Base-by-base conservation (phyloP, 2,797 vertebrate genomes). In the Myoxocephalus aenaeus region DNA sequence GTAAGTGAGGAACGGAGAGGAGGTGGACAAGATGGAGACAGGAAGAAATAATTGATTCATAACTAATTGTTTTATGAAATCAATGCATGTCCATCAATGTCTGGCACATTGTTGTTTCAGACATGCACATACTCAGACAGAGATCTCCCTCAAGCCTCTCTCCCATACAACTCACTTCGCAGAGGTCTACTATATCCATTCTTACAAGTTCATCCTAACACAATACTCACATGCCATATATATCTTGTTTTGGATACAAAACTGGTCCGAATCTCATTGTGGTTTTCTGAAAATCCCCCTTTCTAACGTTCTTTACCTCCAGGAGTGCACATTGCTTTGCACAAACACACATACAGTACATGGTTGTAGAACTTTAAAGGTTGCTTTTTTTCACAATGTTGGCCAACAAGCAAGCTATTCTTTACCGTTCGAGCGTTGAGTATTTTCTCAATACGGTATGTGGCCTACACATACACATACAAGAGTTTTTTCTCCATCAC, bases 101-200 rank as follows among this genome's bases (percentile, higher is more conserved):
- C 25, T 17, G 7, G 9, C 7, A 46, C 14, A 27, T 38, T 53
- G 13, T 27, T 69, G n/a, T 68, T 62, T 53, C 42, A 58, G 42
- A 75, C 40, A 65, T 53, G 7, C 15, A 6, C 14, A n/a, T 48
- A 18, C 17, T 77, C 48, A 27, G 29, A 36, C 38, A 40, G 59
- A 56, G 25, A 46, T 73, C 56, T 70, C 11, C 71, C 53, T 51
- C 22, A 74, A 66, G 67, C 70, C 73, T 64, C 46, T 62, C 27
- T 42, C 25, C 46, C 65, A 17, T 80, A 73, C 46, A 65, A 65
- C 68, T 75, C 58, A 70, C n/a, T 66, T 57, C 48, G 57, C 62
- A 70, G 7, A 29, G 58, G 69, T 77, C 76, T 20, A 25, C 48
- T 48, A 53, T 58, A 59, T 22, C 44, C 38, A 62, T 42, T 73